Conservation (phyloP, 2,888 invertebrate species). For the Drosophila paracracens region DNA sequence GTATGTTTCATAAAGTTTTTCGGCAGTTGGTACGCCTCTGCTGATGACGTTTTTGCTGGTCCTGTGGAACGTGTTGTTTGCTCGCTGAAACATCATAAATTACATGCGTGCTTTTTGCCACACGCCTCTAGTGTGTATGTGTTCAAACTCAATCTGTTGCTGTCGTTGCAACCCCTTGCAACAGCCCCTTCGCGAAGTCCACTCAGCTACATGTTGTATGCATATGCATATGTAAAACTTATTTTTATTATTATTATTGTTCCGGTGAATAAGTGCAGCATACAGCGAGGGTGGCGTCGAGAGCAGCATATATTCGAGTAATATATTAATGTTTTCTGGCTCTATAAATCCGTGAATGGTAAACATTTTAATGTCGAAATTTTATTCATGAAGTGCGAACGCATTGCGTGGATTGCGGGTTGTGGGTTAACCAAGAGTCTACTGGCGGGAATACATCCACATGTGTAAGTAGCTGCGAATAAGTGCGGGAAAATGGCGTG, state of each 20-base stretch:
- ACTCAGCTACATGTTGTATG: constrained; percentile 30
- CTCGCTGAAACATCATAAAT: constrained; percentile 81
- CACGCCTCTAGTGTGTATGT: constrained; percentile 75
- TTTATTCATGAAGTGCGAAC: constrained; percentile 69
- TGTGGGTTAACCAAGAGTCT: constrained; percentile 16
- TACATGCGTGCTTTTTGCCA: constrained; percentile 78
- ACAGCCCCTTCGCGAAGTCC: background rate
- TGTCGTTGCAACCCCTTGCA: constrained; percentile 1
- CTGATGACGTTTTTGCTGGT: constrained; percentile 42
- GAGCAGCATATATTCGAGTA: constrained; percentile 24
- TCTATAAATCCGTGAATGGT: constrained; percentile 60
- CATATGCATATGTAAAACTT: constrained; percentile 51
- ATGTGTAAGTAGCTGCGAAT: constrained; percentile 4
- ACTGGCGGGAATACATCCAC: constrained; percentile 7
- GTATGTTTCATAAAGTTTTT: constrained; percentile 67
- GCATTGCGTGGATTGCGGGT: constrained; percentile 13
- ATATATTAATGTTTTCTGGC: constrained; percentile 54
- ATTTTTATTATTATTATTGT: constrained; percentile 13
- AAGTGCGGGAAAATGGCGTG: constrained; percentile 28
- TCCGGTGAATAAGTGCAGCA: constrained; percentile 16
- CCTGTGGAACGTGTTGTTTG: constrained; percentile 77
- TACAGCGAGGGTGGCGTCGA: constrained; percentile 12
- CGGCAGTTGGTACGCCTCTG: constrained; percentile 35
- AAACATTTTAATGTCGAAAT: constrained; percentile 58
- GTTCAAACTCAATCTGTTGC: constrained; percentile 64